Conservation (phyloP, 2,888 invertebrate species). For the Psylliodes chrysocephalus region DNA sequence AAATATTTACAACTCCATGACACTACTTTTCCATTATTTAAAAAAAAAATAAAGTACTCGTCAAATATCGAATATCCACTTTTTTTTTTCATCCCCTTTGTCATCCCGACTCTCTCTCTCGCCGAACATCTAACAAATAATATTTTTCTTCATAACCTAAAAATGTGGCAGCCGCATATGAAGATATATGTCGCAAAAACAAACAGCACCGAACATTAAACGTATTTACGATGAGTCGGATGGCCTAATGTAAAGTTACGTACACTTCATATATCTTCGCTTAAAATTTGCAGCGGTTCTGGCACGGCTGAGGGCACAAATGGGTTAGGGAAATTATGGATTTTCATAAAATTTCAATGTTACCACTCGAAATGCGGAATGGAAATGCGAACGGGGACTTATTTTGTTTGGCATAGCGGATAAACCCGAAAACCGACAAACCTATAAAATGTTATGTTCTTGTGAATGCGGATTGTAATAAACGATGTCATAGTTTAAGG, state of each 20-base stretch:
- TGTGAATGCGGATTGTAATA: neutral
- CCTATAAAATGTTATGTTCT: neutral
- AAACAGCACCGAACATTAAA: slow-evolving; percentile 22
- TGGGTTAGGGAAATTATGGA: slow-evolving; percentile 25
- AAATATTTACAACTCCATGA: too few relatives aligned
- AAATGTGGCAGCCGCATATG: slow-evolving; percentile 21
- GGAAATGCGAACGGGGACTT: neutral
- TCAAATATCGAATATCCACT: too few relatives aligned
- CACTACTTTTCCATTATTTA: too few relatives aligned
- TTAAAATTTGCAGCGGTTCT: slow-evolving; percentile 16
- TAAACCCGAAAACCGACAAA: slow-evolving; percentile 2
- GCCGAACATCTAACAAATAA: neutral
- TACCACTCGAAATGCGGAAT: slow-evolving; percentile 3
- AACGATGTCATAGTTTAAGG: neutral
- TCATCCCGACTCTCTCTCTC: neutral
- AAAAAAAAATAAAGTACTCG: too few relatives aligned
- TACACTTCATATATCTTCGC: slow-evolving; percentile 24
- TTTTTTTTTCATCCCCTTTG: neutral
- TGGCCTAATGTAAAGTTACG: slow-evolving; percentile 27
- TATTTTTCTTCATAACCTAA: slow-evolving; percentile 24
- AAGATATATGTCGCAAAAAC: slow-evolving; percentile 21
- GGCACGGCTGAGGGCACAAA: slow-evolving; percentile 14
- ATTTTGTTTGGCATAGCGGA: slow-evolving; percentile 4
- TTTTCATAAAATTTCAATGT: slow-evolving; percentile 25
- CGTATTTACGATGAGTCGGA: slow-evolving; percentile 25